Evolutionary conservation across 2,888 invertebrate genomes (phyloP).

Genomic region (Andrena chrysosceles): DNA sequence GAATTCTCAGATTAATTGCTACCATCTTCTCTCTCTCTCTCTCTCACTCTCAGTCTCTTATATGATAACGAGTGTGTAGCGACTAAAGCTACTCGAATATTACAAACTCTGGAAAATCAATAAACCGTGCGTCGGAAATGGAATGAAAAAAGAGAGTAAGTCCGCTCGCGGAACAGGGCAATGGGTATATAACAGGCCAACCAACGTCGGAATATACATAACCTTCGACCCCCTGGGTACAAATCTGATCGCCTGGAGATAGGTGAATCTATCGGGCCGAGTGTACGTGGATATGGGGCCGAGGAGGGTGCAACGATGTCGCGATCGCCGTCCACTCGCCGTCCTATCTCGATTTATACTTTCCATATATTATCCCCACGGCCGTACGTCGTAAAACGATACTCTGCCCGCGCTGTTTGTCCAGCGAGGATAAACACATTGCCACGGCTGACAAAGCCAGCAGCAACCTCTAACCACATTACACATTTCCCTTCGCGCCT

Average conservation of each 20-base stretch:
- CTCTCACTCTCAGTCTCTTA: too few species aligned
- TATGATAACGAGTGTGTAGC: too few species aligned
- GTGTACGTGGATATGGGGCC: conserved; percentile 55
- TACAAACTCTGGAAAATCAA: too few species aligned
- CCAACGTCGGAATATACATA: conserved; percentile 40
- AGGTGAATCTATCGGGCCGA: conserved; percentile 61
- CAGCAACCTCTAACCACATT: conserved; percentile 62
- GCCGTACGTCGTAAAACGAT: conserved; percentile 68
- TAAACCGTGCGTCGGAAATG: too few species aligned
- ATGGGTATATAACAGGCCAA: conserved; percentile 23
- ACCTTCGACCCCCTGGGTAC: conserved; percentile 45
- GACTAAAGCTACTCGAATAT: neutral
- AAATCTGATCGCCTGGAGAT: conserved; percentile 61
- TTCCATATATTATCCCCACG: conserved; percentile 67
- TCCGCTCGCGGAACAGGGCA: conserved; percentile 9
- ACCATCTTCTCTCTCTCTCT: neutral
- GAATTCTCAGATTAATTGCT: neutral
- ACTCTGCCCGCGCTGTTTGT: conserved; percentile 56
- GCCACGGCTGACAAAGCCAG: conserved; percentile 65
- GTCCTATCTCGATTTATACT: conserved; percentile 70
- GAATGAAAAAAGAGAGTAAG: neutral
- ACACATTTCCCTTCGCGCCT: conserved; percentile 58
- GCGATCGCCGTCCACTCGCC: conserved; percentile 39
- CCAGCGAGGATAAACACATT: conserved; percentile 67
- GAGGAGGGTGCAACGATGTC: conserved; percentile 44